Evolutionary conservation across 2,113 vertebrate species (phyloP).

Genomic region (Vidua macroura): DNA sequence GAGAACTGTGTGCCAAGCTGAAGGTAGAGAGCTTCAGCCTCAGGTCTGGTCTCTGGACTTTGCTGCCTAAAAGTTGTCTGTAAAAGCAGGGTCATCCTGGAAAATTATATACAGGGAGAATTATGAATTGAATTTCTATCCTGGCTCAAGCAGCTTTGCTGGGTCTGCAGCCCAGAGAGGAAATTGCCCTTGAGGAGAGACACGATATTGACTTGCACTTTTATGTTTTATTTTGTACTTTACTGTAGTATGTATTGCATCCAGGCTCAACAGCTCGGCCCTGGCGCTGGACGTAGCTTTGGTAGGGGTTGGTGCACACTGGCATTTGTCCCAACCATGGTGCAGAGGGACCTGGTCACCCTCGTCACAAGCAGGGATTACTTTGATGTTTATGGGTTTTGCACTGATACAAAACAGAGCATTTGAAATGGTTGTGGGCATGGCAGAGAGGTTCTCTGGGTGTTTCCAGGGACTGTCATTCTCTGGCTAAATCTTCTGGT

Average conservation of each 20-base stretch:
- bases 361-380: not conserved
- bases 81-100: not conserved
- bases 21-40: not conserved
- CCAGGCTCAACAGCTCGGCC: not conserved
- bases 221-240: not conserved
- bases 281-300: not conserved
- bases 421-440: not conserved
- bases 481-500: not conserved
- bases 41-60: not conserved
- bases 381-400: not conserved
- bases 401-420: not conserved
- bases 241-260: not conserved
- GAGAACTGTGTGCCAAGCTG: not conserved
- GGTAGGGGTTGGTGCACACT: not conserved
- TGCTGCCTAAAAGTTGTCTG: not conserved
- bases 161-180: not conserved
- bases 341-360: not conserved
- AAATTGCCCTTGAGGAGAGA: not conserved
- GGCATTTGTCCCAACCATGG: rapidly evolving
- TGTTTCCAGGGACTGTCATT: not conserved
- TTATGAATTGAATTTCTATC: not conserved
- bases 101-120: not conserved
- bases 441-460: not conserved
- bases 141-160: not conserved
- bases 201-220: not conserved